A percentile compares a stretch with the other conserved stretches of the same genome.
Conservation (phyloP, 2,113 vertebrate species). For the Carassius auratus region DNA sequence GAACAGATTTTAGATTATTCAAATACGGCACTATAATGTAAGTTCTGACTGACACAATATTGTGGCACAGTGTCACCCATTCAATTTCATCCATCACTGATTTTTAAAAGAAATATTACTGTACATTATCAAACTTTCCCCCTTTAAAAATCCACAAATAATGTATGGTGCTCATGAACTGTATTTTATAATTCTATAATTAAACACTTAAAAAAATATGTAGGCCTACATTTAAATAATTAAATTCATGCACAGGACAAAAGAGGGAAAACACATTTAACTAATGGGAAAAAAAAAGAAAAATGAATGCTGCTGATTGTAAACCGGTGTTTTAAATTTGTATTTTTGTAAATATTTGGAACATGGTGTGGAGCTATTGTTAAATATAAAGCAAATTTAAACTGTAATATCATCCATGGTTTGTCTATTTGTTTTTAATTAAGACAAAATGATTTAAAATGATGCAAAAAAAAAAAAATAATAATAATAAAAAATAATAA, state of each 20-base stretch:
- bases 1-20: not conserved
- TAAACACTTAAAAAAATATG: not conserved
- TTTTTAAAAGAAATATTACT: not conserved
- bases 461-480: not conserved
- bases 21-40: not conserved
- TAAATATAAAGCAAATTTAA: not conserved
- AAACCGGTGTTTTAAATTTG: not conserved
- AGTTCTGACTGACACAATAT: not conserved
- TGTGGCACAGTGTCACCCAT: not conserved
- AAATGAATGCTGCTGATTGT: not conserved
- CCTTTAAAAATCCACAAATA: not conserved
- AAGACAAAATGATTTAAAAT: not conserved
- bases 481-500: too few relatives aligned
- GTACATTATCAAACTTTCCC: not conserved
- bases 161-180: not conserved
- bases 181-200: not conserved
- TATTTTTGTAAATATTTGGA: not conserved
- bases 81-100: not conserved
- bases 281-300: not conserved
- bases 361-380: not conserved
- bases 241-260: not conserved
- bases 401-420: not conserved
- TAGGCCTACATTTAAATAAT: not conserved
- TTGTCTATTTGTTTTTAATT: not conserved
- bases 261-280: not conserved